Evolutionary conservation across 2,113 vertebrate genomes (phyloP).

Genomic region (Barnardius zonarius): DNA sequence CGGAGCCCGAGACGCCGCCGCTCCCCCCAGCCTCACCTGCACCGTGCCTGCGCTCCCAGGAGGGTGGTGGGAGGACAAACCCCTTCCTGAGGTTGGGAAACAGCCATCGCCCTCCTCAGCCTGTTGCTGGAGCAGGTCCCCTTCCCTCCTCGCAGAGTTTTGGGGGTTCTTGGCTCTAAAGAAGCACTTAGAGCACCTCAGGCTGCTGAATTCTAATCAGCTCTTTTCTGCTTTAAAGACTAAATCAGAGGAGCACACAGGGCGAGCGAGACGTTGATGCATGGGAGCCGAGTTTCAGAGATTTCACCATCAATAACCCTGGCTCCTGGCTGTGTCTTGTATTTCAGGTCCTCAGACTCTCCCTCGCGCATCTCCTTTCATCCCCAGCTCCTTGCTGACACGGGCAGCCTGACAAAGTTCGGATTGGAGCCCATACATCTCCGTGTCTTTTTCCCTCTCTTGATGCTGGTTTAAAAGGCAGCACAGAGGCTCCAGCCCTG

Average conservation of each 20-base stretch:
- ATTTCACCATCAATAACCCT: background rate
- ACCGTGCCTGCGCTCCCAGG: background rate
- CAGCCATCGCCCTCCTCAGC: background rate
- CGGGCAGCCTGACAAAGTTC: background rate
- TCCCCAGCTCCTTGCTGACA: background rate
- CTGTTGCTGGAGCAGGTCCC: background rate
- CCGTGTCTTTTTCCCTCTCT: background rate
- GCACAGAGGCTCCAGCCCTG: background rate
- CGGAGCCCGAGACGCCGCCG: background rate
- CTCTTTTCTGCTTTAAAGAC: background rate
- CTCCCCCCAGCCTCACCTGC: background rate
- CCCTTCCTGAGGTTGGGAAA: accelerated
- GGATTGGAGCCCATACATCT: background rate
- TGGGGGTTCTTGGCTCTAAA: background rate
- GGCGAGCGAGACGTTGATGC: background rate
- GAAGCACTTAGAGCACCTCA: background rate
- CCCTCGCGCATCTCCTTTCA: background rate
- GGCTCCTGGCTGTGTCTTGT: background rate
- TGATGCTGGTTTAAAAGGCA: background rate
- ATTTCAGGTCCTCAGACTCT: background rate
- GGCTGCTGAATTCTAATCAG: background rate
- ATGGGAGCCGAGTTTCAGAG: background rate
- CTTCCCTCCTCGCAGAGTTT: background rate
- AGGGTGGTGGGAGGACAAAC: background rate
- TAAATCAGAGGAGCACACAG: background rate